Evolutionary conservation across 2,888 invertebrate species (phyloP).

Genomic region (Oscheius onirici): DNA sequence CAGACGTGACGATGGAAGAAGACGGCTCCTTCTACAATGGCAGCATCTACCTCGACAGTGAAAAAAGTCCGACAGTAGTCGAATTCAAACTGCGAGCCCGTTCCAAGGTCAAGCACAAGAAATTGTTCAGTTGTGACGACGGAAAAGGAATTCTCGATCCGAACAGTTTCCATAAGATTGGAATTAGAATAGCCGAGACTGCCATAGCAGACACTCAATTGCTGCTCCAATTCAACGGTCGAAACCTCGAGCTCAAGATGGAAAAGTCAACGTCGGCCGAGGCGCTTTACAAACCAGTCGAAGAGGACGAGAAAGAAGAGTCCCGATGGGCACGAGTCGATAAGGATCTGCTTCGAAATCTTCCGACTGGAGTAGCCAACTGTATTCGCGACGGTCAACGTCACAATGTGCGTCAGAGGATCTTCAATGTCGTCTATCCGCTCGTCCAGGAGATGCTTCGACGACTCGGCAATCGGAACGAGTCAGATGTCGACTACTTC

Average conservation of each 20-base stretch:
- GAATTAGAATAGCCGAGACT: neutral
- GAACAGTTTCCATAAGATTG: neutral
- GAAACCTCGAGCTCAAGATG: neutral
- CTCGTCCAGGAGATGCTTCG: neutral
- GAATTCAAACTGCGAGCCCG: neutral
- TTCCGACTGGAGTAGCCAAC: neutral
- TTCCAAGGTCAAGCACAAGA: neutral
- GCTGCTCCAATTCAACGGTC: neutral
- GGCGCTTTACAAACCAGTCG: neutral
- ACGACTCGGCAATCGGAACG: neutral
- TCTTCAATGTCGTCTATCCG: neutral
- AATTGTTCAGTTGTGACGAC: neutral
- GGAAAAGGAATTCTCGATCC: neutral
- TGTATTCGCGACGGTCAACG: neutral
- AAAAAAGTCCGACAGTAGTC: neutral
- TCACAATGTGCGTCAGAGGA: neutral
- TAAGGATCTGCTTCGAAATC: neutral
- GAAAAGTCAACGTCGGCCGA: neutral
- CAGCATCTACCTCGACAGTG: neutral
- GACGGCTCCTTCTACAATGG: neutral
- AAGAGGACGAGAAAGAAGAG: neutral
- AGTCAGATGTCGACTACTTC: neutral
- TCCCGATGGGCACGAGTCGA: conserved; percentile 1
- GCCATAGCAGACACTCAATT: neutral
- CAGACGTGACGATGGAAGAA: neutral